These are phyloP conservation scores for Stenichneumon culpator DNA, from an alignment of 2,888 invertebrate genomes.

Conservation along the genomic window DNA sequence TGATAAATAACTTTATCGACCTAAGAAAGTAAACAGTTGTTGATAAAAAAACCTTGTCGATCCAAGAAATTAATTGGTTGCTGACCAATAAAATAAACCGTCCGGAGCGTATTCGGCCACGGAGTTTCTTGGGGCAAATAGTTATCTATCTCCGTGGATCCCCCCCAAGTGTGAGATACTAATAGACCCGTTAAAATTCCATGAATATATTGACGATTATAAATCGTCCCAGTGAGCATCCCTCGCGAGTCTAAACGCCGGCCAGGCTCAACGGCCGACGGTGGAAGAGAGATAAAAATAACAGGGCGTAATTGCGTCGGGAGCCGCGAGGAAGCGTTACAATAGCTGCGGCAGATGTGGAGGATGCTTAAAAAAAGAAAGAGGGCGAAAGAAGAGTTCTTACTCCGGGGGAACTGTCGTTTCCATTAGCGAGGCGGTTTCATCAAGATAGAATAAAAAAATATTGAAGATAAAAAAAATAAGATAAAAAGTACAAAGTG, in stretches of 20 bases:
- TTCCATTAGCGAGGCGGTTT: constrained; percentile 12
- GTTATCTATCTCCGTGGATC: no score
- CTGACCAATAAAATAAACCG: no score
- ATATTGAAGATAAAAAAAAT: background rate
- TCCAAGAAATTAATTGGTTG: no score
- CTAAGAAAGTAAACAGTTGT: no score
- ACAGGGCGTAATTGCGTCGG: background rate
- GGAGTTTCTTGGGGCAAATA: no score
- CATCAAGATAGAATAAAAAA: background rate
- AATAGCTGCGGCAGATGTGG: constrained; percentile 1
- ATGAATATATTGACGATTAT: constrained; percentile 9
- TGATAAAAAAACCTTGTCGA: no score
- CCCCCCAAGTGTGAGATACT: background rate
- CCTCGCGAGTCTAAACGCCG: background rate
- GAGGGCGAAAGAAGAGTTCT: background rate
- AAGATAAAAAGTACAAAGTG: background rate
- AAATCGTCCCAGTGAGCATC: background rate
- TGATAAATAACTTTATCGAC: no score
- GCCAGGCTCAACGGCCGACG: background rate
- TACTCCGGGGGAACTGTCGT: constrained; percentile 6
- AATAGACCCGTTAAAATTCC: background rate
- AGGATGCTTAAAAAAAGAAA: background rate
- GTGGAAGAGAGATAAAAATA: constrained; percentile 2
- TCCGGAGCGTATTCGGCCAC: no score
- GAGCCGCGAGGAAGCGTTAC: constrained; percentile 4